These are phyloP conservation scores for Holothuria glaberrima DNA, from an alignment of 35 echinoderm and acorn worm genomes.

Conservation along the genomic window DNA sequence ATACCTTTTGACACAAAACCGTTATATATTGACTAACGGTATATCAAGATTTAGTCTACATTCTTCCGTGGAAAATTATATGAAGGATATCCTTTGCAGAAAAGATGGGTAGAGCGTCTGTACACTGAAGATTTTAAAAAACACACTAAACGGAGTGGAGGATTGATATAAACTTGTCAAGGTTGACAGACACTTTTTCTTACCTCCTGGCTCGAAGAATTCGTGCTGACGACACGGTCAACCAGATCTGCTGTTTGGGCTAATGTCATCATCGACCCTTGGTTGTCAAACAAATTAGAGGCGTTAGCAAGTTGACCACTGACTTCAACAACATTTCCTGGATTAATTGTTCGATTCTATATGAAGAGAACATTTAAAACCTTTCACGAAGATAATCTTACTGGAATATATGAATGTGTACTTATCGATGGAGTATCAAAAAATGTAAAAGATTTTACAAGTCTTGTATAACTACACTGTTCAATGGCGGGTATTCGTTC, in stretches of 20 bases:
- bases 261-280: background rate
- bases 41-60: too few species aligned
- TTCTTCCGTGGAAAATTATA: too few species aligned
- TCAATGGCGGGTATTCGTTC: background rate
- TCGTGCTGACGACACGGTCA: background rate
- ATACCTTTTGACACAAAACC: too few species aligned
- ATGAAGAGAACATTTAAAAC: background rate
- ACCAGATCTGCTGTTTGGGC: conserved; percentile 1
- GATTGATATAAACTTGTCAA: too few species aligned
- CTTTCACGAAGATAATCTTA: background rate
- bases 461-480: background rate
- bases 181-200: background rate
- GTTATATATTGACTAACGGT: too few species aligned
- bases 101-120: too few species aligned
- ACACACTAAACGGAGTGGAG: too few species aligned
- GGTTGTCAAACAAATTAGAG: background rate
- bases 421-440: background rate
- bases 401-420: background rate
- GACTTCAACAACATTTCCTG: conserved; percentile 16
- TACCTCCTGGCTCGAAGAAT: conserved; percentile 14
- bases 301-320: conserved; percentile 30
- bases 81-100: too few species aligned
- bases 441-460: background rate
- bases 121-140: too few species aligned
- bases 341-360: background rate